A percentile compares a stretch with the other conserved stretches of the same genome.
Evolutionary conservation across 1,140 invertebrate genomes (phyloP).

Genomic region (Apis mellifera): DNA sequence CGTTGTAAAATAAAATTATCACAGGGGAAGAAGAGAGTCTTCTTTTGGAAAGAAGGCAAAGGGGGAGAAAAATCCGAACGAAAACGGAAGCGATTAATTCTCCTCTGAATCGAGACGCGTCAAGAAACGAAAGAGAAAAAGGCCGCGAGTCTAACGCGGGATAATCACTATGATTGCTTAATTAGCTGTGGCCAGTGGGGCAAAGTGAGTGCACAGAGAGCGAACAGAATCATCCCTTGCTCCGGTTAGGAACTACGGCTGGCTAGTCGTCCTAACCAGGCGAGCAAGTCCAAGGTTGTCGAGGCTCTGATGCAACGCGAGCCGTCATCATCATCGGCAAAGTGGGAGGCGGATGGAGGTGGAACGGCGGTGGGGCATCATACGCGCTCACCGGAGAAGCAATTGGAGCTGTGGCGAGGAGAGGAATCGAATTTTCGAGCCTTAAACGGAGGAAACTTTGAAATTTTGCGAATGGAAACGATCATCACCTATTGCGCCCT

Average conservation of each 20-base stretch:
- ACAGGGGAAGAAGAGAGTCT: too few relatives aligned
- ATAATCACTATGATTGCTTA: slow-evolving; percentile 74
- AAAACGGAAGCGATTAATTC: not conserved
- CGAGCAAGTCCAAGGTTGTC: slow-evolving; percentile 76
- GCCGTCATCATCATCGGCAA: slow-evolving; percentile 28
- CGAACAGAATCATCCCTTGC: slow-evolving; percentile 3
- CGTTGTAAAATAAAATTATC: too few relatives aligned
- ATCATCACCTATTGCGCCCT: too few relatives aligned
- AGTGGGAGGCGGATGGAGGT: not conserved
- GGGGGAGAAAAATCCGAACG: too few relatives aligned
- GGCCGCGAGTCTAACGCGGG: slow-evolving; percentile 27
- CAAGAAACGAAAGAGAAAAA: not conserved
- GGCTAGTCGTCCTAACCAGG: slow-evolving; percentile 74
- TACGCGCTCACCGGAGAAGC: not conserved
- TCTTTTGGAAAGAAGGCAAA: too few relatives aligned
- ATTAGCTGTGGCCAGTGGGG: slow-evolving; percentile 72
- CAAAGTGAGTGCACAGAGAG: slow-evolving; percentile 52
- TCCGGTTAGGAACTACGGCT: slow-evolving; percentile 76
- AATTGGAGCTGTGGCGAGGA: not conserved
- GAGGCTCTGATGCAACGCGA: slow-evolving; percentile 65
- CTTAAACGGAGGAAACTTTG: too few relatives aligned
- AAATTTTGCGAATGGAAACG: too few relatives aligned
- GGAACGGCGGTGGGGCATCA: not conserved
- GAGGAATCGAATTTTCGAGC: not conserved
- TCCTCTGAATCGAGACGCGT: not conserved